Base-by-base conservation (phyloP, 2,797 vertebrate species). In the Hybognathus amarus region DNA sequence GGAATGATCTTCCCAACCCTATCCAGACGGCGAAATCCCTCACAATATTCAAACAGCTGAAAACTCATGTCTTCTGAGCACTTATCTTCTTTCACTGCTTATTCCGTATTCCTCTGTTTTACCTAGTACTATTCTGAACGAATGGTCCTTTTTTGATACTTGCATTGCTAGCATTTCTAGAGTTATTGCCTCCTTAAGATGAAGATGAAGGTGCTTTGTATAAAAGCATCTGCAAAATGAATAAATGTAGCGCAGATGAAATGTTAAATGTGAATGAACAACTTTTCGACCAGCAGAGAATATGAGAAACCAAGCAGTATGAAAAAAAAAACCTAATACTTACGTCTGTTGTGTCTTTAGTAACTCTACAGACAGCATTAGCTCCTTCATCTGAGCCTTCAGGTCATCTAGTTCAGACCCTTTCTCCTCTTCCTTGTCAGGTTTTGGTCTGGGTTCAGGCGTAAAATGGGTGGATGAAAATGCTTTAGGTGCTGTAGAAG, bases 261-360 rank as follows among this genome's bases (percentile, higher is more conserved):
- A 36, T 10, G 20, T 33, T 20, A 36, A 33, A 18, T 36, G 18
- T 69, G 22, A 22, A 75, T 36, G 18, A 47, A 77, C 2, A 4
- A 1, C 15, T 45, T 47, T 47, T 38, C 1, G n/a, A 27, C 9
- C n/a, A 24, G 30, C 4, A 24, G 12, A 45, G 6, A 47, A 52
- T 79, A 52, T 2, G 8, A 52, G 30, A 50, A 52, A 52, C 50
- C 20, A 64, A 64, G 56, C 2, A 64, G 33, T n/a, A 27, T 63
- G 22, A 33, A 20, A 33, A 30, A 30, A 30, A 13, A 30, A 47
- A 36, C 8, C 8, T 3, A 42, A 24, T 8, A 17, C 79, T 96
- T 96, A 98, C 98, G 92, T 95, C 83, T 99, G 98, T 75, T 99
- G 96, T 85, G 92, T 92, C 92, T 93, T 97, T 84, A 99, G 93